Base-by-base conservation (phyloP, 2,888 invertebrate species). In the Perizoma affinitatum region DNA sequence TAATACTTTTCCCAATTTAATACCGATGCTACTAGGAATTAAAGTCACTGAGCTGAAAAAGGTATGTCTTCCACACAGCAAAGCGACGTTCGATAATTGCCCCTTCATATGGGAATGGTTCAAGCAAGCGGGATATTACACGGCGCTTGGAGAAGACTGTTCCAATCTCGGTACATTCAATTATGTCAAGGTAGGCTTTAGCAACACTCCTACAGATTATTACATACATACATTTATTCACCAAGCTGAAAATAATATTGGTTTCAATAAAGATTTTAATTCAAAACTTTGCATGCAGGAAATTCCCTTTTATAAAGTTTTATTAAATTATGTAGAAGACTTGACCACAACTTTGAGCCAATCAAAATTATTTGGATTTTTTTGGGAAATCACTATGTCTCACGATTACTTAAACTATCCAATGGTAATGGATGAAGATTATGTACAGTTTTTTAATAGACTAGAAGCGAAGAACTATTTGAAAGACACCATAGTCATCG, bases 1-100 rank as follows among this genome's bases (percentile, higher is more conserved):
- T 84, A 98, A 98, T 83, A 98, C 98, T 0, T 98, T 96, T 81
- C 97, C 98, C 0, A 98, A 98, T 83, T 82, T 98, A 61, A 94
- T 96, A n/a, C 96, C 98, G 0, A 93, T 97, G 65, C 87, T 98
- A 8, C 94, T 95, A 5, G 98, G 98, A 0, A 78, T 95, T 43
- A 94, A 93, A 49, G 94, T 94, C 22, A 87, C 87, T 0, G 96
- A 97, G 73, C 80, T 97, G 44, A 90, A 88, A 49, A 87, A 88
- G 55, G 91, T 85, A 0, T 97, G 97, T 75, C 94, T 95, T 93
- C 93, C 93, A 0, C 87, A 91, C 9, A 75, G 86, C 0, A 83
- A 86, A 38, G 87, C 93, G 0, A 92, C 93, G n/a, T 97, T 96
- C 79, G 98, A 98, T 78, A 89, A 94, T n/a, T 98, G 97, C 74